Base-by-base conservation (phyloP, 1,140 invertebrate species). In the Mactra quadrangularis region DNA sequence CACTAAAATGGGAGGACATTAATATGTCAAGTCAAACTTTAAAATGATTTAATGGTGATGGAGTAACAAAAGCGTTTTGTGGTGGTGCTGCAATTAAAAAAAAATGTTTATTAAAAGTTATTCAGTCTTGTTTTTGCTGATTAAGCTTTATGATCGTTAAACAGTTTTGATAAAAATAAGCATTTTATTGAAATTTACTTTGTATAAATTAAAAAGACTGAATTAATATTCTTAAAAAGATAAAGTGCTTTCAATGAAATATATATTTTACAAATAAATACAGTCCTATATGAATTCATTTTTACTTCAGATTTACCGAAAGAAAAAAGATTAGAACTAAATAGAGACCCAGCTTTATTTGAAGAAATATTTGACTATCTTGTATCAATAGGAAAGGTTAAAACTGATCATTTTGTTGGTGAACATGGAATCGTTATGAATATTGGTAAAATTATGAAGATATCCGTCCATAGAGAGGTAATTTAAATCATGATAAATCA, bases 401-500 rank as follows among this genome's bases (percentile, higher is more conserved):
- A 52, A n/a, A 72, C 57, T 17, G 79, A 82, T 35, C 45, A 57
- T 45, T 74, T 82, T 27, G 27, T 82, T 50, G 70, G 79, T 0
- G 70, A 82, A 22, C 47, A 71, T 22, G 53, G 57, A 1, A 60
- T 82, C 31, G 53, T 74, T 22, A 82, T 74, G 70, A 62, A 74
- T 19, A 47, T 53, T n/a, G 79, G 59, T 22, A 62, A 41, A 25
- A 41, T 64, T 17, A 57, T 82, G 45, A 82, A 82, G 38, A 70
- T 82, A 31, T 57, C 79, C 11, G 35, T 82, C 35, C 79, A 82
- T 22, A 82, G 68, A 82, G 70, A 82, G 27, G 79, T 82, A 82
- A 47, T 55, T 41, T 41, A 41, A 55, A 82, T 29, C 38, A 70
- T 19, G 50, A n/a, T n/a, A n/a, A n/a, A n/a, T n/a, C n/a, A n/a